Evolutionary conservation across 1,140 invertebrate species (phyloP).

Genomic region (Trypoxylus dichotomus): DNA sequence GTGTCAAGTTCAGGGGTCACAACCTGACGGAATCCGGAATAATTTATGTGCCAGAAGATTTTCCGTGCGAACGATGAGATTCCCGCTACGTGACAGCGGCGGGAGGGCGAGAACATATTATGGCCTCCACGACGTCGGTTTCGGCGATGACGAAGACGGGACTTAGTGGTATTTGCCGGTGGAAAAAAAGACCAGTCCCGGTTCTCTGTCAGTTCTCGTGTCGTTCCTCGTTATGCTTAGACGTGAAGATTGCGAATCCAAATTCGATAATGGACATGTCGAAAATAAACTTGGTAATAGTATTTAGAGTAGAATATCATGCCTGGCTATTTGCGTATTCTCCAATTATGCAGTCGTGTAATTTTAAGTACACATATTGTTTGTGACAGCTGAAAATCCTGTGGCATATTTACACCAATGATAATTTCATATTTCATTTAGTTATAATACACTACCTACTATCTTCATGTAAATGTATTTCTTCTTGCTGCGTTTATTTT

Average conservation of each 20-base stretch:
- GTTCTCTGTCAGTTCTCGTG: background rate
- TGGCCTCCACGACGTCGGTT: background rate
- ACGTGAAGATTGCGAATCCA: no score
- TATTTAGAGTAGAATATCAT: no score
- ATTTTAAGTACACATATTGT: no score
- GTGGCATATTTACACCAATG: no score
- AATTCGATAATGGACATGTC: background rate
- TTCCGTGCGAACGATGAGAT: conserved; percentile 14
- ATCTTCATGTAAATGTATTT: no score
- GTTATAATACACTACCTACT: no score
- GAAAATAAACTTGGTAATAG: background rate
- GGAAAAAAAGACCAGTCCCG: background rate
- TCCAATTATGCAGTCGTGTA: no score
- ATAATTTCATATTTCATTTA: no score
- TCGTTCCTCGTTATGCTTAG: background rate
- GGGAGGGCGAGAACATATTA: background rate
- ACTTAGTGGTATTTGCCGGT: background rate
- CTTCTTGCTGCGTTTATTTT: no score
- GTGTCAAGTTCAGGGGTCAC: conserved; percentile 20
- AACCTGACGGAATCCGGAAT: conserved; percentile 22
- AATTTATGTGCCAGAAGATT: conserved; percentile 21
- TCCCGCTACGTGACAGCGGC: background rate
- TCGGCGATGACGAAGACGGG: background rate
- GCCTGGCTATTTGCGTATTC: no score
- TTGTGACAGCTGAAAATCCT: no score